Evolutionary conservation across 2,888 invertebrate species (phyloP).

Genomic region (Emmelina monodactyla): DNA sequence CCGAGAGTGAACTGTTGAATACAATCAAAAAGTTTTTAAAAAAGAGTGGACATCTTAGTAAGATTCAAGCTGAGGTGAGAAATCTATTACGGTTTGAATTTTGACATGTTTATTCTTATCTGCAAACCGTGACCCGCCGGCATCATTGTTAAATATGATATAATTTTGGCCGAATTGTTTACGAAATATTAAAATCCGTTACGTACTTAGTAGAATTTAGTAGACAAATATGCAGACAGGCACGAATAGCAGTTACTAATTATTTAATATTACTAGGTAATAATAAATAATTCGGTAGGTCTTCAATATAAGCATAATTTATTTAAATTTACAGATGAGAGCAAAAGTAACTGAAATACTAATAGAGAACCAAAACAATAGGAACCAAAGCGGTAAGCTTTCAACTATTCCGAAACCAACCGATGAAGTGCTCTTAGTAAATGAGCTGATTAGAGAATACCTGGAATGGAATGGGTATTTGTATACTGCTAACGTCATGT

Average conservation of each 20-base stretch:
- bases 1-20: slow-evolving; percentile 42
- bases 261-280: not conserved
- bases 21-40: slow-evolving; percentile 47
- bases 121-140: no score
- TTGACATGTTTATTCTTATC: no score
- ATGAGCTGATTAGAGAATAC: slow-evolving; percentile 73
- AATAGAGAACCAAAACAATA: slow-evolving; percentile 27
- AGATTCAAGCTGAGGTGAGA: slow-evolving; percentile 48
- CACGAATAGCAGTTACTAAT: not conserved
- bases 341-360: slow-evolving; percentile 46
- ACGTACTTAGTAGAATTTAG: no score
- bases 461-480: slow-evolving; percentile 75
- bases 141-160: no score
- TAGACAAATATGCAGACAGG: no score
- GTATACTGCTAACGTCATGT: slow-evolving; percentile 66
- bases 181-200: no score
- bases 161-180: no score
- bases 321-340: slow-evolving; percentile 32
- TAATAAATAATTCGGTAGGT: no score
- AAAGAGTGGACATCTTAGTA: slow-evolving; percentile 46
- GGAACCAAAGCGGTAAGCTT: slow-evolving; percentile 19
- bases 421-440: slow-evolving; percentile 58
- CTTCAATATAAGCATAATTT: no score
- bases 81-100: no score
- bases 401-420: slow-evolving; percentile 28